These are phyloP conservation scores for Phyllostomus discolor DNA, from an alignment of 2,113 vertebrate species.

Conservation along the genomic window DNA sequence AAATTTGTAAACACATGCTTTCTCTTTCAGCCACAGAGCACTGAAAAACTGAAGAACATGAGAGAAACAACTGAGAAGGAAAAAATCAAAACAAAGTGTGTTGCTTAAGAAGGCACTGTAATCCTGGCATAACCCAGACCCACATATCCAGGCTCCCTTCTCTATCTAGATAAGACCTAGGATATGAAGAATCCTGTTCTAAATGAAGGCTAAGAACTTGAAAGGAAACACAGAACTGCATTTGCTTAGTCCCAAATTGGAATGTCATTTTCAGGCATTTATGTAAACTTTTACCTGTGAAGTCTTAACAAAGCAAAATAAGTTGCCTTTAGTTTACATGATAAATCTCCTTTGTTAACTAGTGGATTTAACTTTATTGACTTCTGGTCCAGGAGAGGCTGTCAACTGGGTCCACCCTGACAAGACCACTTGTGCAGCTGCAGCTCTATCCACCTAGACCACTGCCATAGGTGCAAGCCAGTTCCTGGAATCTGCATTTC, in stretches of 20 bases:
- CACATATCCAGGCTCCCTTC: neutral
- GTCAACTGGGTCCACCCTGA: too few species aligned
- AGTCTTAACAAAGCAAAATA: neutral
- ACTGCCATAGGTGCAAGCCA: fast-evolving
- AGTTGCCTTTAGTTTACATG: neutral
- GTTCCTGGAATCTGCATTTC: neutral
- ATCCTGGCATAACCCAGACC: neutral
- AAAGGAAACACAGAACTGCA: neutral
- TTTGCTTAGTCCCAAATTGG: neutral
- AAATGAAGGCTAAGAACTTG: neutral
- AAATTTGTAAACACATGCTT: neutral
- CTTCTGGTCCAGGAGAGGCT: neutral
- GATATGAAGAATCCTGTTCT: neutral
- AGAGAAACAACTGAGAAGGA: neutral
- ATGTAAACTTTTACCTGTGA: neutral
- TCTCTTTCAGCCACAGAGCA: neutral
- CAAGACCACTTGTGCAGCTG: neutral
- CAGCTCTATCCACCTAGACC: neutral
- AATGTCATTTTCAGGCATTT: neutral
- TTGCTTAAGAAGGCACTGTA: too few species aligned
- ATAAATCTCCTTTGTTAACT: neutral
- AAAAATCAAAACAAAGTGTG: neutral
- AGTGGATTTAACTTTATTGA: neutral
- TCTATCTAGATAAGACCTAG: neutral
- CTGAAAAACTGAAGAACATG: neutral